Evolutionary conservation across 2,113 vertebrate species (phyloP).

Genomic region (Tautogolabrus adspersus): DNA sequence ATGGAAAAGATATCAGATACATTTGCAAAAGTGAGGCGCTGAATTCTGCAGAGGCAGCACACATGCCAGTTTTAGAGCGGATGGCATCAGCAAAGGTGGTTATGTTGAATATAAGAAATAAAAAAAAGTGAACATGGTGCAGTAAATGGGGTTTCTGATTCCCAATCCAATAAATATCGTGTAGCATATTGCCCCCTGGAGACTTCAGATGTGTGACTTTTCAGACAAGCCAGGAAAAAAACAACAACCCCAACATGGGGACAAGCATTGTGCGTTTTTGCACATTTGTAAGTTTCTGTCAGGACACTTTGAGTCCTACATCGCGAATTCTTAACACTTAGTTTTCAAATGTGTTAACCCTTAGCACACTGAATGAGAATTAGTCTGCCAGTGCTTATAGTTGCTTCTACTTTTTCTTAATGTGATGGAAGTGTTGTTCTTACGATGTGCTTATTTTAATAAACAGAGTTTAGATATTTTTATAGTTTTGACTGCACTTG

Average conservation of each 20-base stretch:
- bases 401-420: background rate
- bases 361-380: background rate
- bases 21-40: slow-evolving; percentile 54
- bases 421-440: too few species aligned
- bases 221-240: slow-evolving; percentile 2
- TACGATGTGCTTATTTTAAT: too few species aligned
- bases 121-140: slow-evolving; percentile 3
- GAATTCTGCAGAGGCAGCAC: slow-evolving; percentile 46
- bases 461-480: too few species aligned
- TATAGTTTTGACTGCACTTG: too few species aligned
- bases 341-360: background rate
- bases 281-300: background rate
- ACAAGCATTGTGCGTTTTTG: background rate
- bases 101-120: slow-evolving; percentile 15
- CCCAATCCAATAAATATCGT: slow-evolving; percentile 30
- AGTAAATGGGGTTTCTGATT: slow-evolving; percentile 28
- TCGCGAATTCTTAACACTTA: background rate
- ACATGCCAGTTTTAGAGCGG: slow-evolving; percentile 33
- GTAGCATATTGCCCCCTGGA: slow-evolving; percentile 14
- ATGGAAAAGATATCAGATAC: slow-evolving; percentile 49
- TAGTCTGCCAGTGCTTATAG: too few species aligned
- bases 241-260: background rate
- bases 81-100: slow-evolving; percentile 22
- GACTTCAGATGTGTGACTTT: slow-evolving; percentile 10
- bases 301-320: background rate